Evolutionary conservation across 1,140 invertebrate genomes (phyloP), one percentile per base, ranked within the genome.

Genomic region (Drosophila mauritiana): DNA sequence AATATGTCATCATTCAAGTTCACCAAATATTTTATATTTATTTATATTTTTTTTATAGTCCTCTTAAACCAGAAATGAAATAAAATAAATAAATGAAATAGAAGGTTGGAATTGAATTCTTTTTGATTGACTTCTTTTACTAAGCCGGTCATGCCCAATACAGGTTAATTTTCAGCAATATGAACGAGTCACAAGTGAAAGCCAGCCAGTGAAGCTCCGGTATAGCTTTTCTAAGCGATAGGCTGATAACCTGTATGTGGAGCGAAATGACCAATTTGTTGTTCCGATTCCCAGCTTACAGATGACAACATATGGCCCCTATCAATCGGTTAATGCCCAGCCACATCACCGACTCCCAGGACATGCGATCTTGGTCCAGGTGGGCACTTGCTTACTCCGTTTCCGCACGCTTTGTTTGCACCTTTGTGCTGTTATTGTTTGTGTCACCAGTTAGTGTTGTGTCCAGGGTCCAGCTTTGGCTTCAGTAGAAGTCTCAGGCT

Each of bases 361-460:
- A 20, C 42, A 70, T 36, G 17, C 20, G 53, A 70, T 57, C 68
- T 15, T 42, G 51, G 17, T 31, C 12, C 20, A 37, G 69, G 22
- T 22, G 12, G 36, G 7, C 39, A 54, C 69, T 73, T 62, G 72
- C 64, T 56, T 64, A 54, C 72, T 64, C 36, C 72, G 45, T 63
- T 54, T 37, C 22, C 42, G 36, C 34, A 34, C 54, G 31, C 42
- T 75, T 75, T 74, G 51, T 65, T 48, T 48, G 52, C 72, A 74
- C 73, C 73, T 75, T 73, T 63, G 40, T 20, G 49, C 48, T 77
- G 51, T 85, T 85, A 75, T 85, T 85, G 82, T 75, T 82, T 68
- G 56, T 62, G 83, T 78, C 82, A 88, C 61, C 43, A 10, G 17
- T 11, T 27, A 45, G 31, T 46, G 54, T 5, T 2, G 5, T 2